Percentiles rank a stretch among this genome's conserved stretches.
phyloP scores from a whole-genome alignment of 2,797 vertebrate genomes.

The Peromyscus melanophrys region DNA sequence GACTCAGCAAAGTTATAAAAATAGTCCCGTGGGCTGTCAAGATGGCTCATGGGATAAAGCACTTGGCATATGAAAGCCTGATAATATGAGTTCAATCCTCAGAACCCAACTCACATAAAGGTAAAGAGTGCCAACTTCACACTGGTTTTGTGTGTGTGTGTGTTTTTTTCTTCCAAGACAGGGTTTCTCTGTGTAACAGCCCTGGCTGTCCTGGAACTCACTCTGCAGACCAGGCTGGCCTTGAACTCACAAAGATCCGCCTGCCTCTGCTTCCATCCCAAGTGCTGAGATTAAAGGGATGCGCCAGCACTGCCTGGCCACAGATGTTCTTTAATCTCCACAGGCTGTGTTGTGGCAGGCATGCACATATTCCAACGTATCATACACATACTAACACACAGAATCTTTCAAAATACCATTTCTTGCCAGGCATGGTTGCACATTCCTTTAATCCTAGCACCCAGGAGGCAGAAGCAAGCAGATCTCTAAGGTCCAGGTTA shows the following conservation, averaged over 20 bases:
- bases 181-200: background rate
- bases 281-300: background rate
- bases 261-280: background rate
- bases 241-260: background rate
- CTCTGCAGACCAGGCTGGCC: no score
- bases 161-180: background rate
- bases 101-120: background rate
- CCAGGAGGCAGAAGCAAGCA: background rate
- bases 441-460: background rate
- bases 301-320: background rate
- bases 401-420: background rate
- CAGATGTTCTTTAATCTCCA: background rate
- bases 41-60: background rate
- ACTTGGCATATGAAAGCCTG: background rate
- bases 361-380: background rate
- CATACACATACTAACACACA: background rate
- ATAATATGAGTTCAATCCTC: background rate
- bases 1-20: constrained; percentile 27
- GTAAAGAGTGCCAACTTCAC: background rate
- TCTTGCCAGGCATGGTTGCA: background rate
- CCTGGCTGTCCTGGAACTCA: background rate
- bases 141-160: no score
- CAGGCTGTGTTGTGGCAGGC: background rate
- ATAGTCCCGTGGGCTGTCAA: background rate
- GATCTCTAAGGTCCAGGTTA: background rate